Base-by-base conservation (phyloP, 2,113 vertebrate genomes). In the Zosterops japonicus region DNA sequence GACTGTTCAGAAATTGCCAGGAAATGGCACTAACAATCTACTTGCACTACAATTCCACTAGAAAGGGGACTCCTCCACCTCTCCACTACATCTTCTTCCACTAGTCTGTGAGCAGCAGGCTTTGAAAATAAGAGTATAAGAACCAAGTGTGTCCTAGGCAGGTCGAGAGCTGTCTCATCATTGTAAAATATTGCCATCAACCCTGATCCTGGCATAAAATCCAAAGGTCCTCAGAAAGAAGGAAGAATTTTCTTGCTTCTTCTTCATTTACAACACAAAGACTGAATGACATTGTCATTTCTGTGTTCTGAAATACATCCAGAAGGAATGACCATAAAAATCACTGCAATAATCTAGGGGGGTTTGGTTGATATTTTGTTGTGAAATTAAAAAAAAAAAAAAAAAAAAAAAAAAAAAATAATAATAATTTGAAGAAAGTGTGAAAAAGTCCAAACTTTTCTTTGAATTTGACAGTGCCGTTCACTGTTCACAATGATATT, bases 131-230 rank as follows among this genome's bases (percentile, higher is more conserved):
- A 59, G 5, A 36, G 6, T 18, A 21, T 28, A 41, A 46, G 31
- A 52, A 24, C 35, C 42, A 11, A 4, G 4, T 47, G 6, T 0
- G 1, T 42, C 46, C 28, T 4, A 20, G 15, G 39, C 2, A 74
- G 56, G 23, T 64, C 27, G 27, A 69, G 72, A 77, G 22, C 13
- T 29, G 8, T 52, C 12, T 17, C 41, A 41, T 57, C 20, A 57
- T 19, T 31, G 14, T 25, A 63, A 80, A 69, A 80, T 49, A 0
- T 14, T 77, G 31, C 5, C 15, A 65, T 36, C 50, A n/a, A 9
- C 21, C 4, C 29, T 13, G 5, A 80, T n/a, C 4, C 14, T 74
- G 42, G 6, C 33, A 67, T 35, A 25, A 89, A 70, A 90, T 47
- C 3, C 28, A 88, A 53, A 75, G 9, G 14, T 39, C 4, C 46